phyloP scores from a whole-genome alignment of 2,888 invertebrate species.

The Nephrotoma guestfalica region DNA sequence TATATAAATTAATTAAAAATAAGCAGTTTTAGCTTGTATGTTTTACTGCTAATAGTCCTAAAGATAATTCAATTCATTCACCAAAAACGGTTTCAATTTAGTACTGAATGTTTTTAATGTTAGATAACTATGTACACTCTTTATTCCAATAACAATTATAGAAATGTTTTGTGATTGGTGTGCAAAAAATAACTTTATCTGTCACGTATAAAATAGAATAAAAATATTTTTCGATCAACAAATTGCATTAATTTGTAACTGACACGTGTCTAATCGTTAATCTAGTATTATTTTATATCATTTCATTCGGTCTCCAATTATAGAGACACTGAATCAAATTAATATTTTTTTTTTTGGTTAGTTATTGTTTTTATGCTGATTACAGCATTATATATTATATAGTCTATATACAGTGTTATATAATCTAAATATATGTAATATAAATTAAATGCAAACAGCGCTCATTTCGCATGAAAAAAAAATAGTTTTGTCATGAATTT shows the following conservation, averaged over 20 bases:
- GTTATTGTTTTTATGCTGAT: neutral
- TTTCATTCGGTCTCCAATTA: neutral
- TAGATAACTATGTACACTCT: neutral
- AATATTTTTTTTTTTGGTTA: neutral
- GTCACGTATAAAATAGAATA: too few relatives aligned
- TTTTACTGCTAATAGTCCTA: too few relatives aligned
- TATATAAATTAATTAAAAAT: too few relatives aligned
- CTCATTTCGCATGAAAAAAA: neutral
- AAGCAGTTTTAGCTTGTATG: too few relatives aligned
- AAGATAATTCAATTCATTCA: too few relatives aligned
- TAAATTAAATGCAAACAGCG: neutral
- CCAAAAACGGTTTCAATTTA: too few relatives aligned
- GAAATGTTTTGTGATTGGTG: neutral
- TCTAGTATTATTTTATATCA: neutral
- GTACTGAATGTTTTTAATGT: neutral
- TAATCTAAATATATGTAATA: neutral
- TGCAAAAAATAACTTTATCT: too few relatives aligned
- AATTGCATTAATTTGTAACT: neutral
- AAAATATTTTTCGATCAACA: too few relatives aligned
- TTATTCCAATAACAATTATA: neutral
- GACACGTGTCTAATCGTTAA: neutral
- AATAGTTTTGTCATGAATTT: neutral
- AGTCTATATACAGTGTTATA: neutral
- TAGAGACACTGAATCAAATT: neutral
- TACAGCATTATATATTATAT: neutral